Evolutionary conservation across 2,888 invertebrate genomes (phyloP), one percentile per base, ranked within the genome.

Genomic region (Xanthia togata): DNA sequence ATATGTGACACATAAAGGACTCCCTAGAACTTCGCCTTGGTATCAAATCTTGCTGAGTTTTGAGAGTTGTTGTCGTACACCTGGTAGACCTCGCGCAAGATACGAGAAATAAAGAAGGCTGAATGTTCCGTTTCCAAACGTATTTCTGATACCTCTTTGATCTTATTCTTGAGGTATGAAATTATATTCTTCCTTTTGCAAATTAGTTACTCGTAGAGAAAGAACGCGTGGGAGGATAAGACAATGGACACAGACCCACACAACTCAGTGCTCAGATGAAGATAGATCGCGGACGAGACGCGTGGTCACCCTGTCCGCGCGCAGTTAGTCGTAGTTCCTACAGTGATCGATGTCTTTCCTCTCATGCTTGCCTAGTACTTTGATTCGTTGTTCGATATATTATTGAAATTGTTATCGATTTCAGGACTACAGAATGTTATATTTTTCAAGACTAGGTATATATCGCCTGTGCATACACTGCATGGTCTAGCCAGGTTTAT

Each of bases 231-330:
- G 44, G 41, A 53, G 23, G n/a, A 50, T 26, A 6, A 6, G 14
- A 90, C 90, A 94, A 93, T 94, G 95, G 92, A 90, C 76, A 88
- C 84, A 75, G 68, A 1, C 53, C 65, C 84, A 83, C 70, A 80
- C 83, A 80, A 88, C 84, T 87, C 88, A 87, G 83, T 89, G 86
- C 81, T 87, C 87, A 92, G 96, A 96, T 95, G 95, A 96, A 96
- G 95, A 96, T 95, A 93, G 93, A 96, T 96, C 90, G 95, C 88
- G 83, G 83, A 89, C 87, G 89, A 90, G 93, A 93, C 93, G 93
- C 94, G 94, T 93, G 95, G 95, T 94, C 96, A 92, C 94, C 92
- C 93, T 93, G 93, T 93, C 94, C 93, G 92, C 92, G 81, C 84
- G 81, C 84, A 81, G 87, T 87, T 87, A 84, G 83, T 73, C 79